Conservation (phyloP, 2,888 invertebrate genomes). For the Drosophila mimetica region DNA sequence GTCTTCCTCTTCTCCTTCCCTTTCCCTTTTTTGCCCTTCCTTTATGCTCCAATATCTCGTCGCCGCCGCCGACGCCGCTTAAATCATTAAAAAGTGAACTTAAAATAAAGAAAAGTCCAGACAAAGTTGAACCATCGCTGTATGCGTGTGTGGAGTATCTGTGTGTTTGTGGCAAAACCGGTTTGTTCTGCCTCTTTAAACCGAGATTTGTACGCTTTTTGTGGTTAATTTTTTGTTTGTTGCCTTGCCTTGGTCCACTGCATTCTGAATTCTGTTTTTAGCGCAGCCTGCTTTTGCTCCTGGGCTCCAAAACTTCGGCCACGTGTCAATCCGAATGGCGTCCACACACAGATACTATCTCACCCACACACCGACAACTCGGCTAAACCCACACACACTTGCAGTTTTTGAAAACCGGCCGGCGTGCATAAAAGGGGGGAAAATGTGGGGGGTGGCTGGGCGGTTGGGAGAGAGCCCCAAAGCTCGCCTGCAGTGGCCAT, state of each 20-base stretch:
- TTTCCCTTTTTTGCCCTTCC: slow-evolving; percentile 7
- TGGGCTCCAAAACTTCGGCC: slow-evolving; percentile 63
- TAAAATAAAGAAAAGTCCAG: slow-evolving; percentile 79
- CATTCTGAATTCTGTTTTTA: slow-evolving; percentile 29
- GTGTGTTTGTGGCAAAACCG: slow-evolving; percentile 59
- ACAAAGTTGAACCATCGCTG: slow-evolving; percentile 61
- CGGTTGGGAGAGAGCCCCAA: slow-evolving; percentile 25
- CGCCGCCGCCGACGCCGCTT: slow-evolving; percentile 42
- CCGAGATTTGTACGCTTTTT: slow-evolving; percentile 20
- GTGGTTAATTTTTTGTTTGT: slow-evolving; percentile 55
- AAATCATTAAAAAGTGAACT: slow-evolving; percentile 79
- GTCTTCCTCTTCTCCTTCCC: slow-evolving; percentile 11
- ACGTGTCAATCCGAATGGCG: slow-evolving; percentile 77
- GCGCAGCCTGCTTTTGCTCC: slow-evolving; percentile 23
- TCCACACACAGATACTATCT: slow-evolving; percentile 49
- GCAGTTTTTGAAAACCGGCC: slow-evolving; percentile 67
- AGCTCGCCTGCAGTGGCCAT: slow-evolving; percentile 61
- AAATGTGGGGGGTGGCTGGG: slow-evolving; percentile 11
- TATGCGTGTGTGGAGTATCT: slow-evolving; percentile 17
- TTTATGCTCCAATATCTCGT: slow-evolving; percentile 40
- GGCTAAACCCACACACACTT: slow-evolving; percentile 22
- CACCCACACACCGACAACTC: no score
- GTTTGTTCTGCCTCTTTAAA: slow-evolving; percentile 53
- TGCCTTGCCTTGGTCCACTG: slow-evolving; percentile 55
- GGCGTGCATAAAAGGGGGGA: slow-evolving; percentile 45